These are phyloP conservation scores for Drosophila tani DNA, from an alignment of 1,140 invertebrate species.

Conservation along the genomic window DNA sequence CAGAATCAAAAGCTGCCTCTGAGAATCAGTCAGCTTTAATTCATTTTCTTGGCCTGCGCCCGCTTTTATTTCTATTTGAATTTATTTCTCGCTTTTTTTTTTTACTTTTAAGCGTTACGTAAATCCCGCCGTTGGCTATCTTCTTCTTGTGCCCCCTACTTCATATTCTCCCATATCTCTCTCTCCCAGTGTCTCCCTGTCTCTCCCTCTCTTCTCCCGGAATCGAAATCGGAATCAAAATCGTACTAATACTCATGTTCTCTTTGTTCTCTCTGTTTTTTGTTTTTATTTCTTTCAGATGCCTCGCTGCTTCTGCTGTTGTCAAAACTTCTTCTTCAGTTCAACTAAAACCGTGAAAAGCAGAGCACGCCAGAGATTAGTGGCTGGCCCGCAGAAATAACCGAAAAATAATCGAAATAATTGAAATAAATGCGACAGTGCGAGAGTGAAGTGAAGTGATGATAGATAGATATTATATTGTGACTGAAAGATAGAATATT, in stretches of 20 bases:
- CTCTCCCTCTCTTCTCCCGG: slow-evolving; percentile 14
- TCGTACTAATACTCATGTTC: slow-evolving; percentile 40
- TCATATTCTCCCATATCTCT: slow-evolving; percentile 38
- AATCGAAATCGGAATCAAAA: slow-evolving; percentile 37
- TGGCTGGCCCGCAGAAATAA: background rate
- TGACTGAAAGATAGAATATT: slow-evolving; percentile 15
- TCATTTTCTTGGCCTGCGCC: slow-evolving; percentile 41
- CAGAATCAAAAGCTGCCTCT: slow-evolving; percentile 78
- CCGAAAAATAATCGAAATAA: slow-evolving; percentile 14
- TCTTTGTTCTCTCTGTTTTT: slow-evolving; percentile 42
- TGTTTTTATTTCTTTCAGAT: slow-evolving; percentile 56
- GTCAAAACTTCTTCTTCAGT: slow-evolving; percentile 57
- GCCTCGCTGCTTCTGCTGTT: slow-evolving; percentile 47
- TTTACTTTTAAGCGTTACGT: slow-evolving; percentile 52
- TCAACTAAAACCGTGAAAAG: slow-evolving; percentile 44
- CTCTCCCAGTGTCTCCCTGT: slow-evolving; percentile 1
- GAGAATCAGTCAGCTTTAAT: slow-evolving; percentile 65
- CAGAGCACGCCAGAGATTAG: slow-evolving; percentile 28
- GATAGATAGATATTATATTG: slow-evolving; percentile 28
- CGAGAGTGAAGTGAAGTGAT: slow-evolving; percentile 26
- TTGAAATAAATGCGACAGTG: background rate
- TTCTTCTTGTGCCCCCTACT: slow-evolving; percentile 48
- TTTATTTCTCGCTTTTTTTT: slow-evolving; percentile 24
- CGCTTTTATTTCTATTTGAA: slow-evolving; percentile 21
- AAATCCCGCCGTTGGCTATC: slow-evolving; percentile 52